These are phyloP conservation scores for Pseudorasbora parva DNA, from an alignment of 2,113 vertebrate genomes.

Conservation along the genomic window DNA sequence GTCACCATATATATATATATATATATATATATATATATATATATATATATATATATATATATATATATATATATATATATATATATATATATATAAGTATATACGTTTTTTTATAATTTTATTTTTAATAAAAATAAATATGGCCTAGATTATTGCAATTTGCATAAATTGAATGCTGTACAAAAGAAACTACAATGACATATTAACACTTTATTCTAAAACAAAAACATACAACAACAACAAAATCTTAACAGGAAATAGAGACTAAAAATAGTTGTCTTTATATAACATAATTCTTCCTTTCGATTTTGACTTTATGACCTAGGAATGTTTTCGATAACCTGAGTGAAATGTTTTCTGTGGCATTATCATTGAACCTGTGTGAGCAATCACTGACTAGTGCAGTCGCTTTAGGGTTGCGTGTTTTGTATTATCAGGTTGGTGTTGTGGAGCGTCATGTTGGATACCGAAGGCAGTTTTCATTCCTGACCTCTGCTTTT, in stretches of 20 bases:
- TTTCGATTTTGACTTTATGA: neutral
- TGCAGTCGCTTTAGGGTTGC: slow-evolving; percentile 25
- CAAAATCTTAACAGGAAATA: neutral
- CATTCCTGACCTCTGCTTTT: slow-evolving; percentile 12
- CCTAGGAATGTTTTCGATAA: neutral
- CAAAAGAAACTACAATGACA: neutral
- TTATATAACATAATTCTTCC: neutral
- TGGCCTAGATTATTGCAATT: neutral
- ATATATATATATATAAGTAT: no score
- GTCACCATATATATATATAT: no score
- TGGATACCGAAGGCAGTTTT: neutral
- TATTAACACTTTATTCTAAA: no score
- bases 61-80: no score
- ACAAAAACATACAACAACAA: neutral
- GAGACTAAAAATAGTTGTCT: neutral
- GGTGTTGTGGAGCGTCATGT: neutral
- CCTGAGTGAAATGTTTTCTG: neutral
- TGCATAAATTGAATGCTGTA: neutral
- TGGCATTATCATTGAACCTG: neutral
- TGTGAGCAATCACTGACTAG: slow-evolving; percentile 11
- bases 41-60: no score
- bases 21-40: no score
- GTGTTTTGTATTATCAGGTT: slow-evolving; percentile 28
- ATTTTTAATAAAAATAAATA: neutral
- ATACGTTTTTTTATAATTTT: neutral